Base-by-base conservation (phyloP, 2,888 invertebrate species). In the Lomographa bimaculata region DNA sequence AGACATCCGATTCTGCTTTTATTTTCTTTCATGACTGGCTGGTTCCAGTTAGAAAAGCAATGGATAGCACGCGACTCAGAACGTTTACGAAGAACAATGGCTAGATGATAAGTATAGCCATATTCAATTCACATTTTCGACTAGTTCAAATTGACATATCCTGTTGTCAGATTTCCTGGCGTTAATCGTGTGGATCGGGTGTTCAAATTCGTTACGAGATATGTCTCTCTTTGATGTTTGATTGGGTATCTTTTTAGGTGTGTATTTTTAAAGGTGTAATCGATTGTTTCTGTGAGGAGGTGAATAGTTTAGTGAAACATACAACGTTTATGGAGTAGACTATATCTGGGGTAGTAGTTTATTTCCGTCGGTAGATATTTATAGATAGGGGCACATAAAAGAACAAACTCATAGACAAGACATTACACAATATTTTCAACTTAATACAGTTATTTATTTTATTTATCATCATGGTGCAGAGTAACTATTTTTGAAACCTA, bases 71-170 rank as follows among this genome's bases (percentile, higher is more conserved):
- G 34, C 52, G 39, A 46, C 38, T 45, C 29, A 32, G 54, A 49
- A 40, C 35, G 8, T 23, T 56, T 68, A 52, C 44, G 36, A 25
- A 50, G 51, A 63, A 76, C 70, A 73, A 78, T 68, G 4, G 14
- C 4, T 14, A 66, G 61, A 44, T 54, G 42, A 43, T 59, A 66
- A 62, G 60, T 64, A 57, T 68, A 64, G 54, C 62, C 58, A 62
- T 64, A 62, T 67, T 72, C 58, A 26, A 61, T 73, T 75, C 72
- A 71, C 67, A 64, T 69, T 74, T 82, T 78, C 73, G 63, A 73
- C 74, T 79, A 75, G 78, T 80, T 79, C 75, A 76, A 86, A 86
- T 80, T 81, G 82, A 85, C 80, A 74, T 75, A 83, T 86, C 86
- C 86, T 86, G 86, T 77, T 75, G 79, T 82, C 74, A 71, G 78